Percentiles rank a stretch among this genome's conserved stretches.
These are phyloP conservation scores for Pelochelys cantorii DNA, from an alignment of 2,797 vertebrate species.

Conservation along the genomic window DNA sequence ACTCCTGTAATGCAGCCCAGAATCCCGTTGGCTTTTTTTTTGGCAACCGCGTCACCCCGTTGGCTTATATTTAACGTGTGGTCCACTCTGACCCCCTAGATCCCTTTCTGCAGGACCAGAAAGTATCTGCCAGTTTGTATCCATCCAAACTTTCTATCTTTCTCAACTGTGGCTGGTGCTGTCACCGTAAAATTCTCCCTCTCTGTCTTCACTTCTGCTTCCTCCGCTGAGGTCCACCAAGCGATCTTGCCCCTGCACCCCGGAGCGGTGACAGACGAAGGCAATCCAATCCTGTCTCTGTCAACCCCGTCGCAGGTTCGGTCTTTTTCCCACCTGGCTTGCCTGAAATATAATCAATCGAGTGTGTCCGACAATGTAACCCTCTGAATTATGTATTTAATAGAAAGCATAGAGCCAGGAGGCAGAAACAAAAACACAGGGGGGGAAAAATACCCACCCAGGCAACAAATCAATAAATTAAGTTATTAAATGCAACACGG, in stretches of 20 bases:
- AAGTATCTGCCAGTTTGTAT: too few species aligned
- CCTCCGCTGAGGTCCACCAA: neutral
- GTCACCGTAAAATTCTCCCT: neutral
- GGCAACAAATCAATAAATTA: constrained; percentile 26
- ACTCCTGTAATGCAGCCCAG: too few species aligned
- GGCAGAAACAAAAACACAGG: neutral
- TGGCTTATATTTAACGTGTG: too few species aligned
- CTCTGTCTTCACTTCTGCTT: neutral
- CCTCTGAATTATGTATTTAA: constrained; percentile 67
- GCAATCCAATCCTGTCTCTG: neutral
- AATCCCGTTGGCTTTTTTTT: too few species aligned
- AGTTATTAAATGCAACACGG: constrained; percentile 37
- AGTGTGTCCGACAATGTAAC: neutral
- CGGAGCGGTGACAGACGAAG: neutral
- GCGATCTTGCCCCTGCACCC: neutral
- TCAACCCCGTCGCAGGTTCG: neutral
- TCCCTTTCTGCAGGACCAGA: too few species aligned
- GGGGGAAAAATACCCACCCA: neutral
- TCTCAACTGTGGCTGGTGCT: neutral
- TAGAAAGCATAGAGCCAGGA: neutral
- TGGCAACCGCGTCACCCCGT: too few species aligned
- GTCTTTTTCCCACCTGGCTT: neutral
- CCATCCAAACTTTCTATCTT: neutral
- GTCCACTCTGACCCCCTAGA: too few species aligned
- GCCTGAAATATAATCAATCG: neutral